A percentile compares a stretch with the other conserved stretches of the same genome.
phyloP scores from a whole-genome alignment of 2,888 invertebrate genomes.

The Cotesia congregata region DNA sequence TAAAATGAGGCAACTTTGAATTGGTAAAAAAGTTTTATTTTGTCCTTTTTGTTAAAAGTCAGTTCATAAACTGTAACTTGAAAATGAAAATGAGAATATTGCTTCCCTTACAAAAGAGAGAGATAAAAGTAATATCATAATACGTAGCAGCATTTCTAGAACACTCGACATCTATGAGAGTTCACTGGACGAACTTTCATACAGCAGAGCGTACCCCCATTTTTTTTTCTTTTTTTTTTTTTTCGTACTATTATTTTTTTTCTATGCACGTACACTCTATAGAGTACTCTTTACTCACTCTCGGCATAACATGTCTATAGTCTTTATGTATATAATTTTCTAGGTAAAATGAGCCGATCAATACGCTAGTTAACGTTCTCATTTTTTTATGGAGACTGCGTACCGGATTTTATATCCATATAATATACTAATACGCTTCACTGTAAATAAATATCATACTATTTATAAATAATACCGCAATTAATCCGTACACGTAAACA shows the following conservation, averaged over 20 bases:
- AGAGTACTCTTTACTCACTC: not conserved
- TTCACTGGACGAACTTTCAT: slow-evolving; percentile 56
- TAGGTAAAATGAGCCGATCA: not conserved
- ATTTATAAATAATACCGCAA: not conserved
- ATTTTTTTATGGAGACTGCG: slow-evolving; percentile 1
- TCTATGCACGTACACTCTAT: not conserved
- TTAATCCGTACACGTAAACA: no score
- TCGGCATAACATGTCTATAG: not conserved
- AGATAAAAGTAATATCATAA: not conserved
- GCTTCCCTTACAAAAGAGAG: slow-evolving; percentile 42
- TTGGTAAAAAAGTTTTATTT: slow-evolving; percentile 21
- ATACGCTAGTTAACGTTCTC: not conserved
- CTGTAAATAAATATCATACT: not conserved
- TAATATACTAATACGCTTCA: not conserved
- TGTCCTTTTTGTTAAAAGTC: slow-evolving; percentile 15
- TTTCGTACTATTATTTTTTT: not conserved
- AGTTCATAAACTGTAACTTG: slow-evolving; percentile 39
- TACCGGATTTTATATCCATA: not conserved
- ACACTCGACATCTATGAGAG: slow-evolving; percentile 61
- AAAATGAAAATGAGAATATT: slow-evolving; percentile 60
- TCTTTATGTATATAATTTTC: not conserved
- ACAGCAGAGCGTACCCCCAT: not conserved
- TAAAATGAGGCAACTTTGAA: not conserved
- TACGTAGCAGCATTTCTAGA: slow-evolving; percentile 60
- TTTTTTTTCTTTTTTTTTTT: not conserved